Percentiles rank a stretch among this genome's conserved stretches.
Evolutionary conservation across 2,888 invertebrate species (phyloP).

Genomic region (Cyclophora punctaria): DNA sequence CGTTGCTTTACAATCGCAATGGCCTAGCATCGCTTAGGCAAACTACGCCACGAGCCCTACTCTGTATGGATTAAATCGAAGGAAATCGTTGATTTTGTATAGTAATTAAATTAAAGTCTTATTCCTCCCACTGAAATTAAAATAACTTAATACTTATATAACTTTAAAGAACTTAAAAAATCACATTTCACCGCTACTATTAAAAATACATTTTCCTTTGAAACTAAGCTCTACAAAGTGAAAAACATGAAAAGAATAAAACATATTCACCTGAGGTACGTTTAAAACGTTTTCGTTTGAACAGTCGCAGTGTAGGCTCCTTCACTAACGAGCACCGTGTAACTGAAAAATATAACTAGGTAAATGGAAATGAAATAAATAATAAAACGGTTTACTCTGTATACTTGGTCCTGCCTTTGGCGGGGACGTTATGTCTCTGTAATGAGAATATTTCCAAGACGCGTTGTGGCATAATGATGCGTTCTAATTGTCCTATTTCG

Average conservation of each 20-base stretch:
- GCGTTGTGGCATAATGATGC: too few relatives aligned
- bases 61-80: too few relatives aligned
- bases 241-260: slow-evolving; percentile 26
- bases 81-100: too few relatives aligned
- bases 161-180: too few relatives aligned
- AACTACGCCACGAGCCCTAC: too few relatives aligned
- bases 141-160: too few relatives aligned
- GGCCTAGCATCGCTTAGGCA: not conserved
- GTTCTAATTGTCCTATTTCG: too few relatives aligned
- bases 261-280: slow-evolving; percentile 54
- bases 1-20: too few relatives aligned
- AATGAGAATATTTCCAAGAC: slow-evolving; percentile 14
- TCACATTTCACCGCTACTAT: too few relatives aligned
- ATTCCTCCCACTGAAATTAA: too few relatives aligned
- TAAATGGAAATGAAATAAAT: slow-evolving; percentile 28
- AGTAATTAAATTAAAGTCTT: too few relatives aligned
- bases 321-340: slow-evolving; percentile 58
- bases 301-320: slow-evolving; percentile 37
- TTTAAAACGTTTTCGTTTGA: slow-evolving; percentile 60
- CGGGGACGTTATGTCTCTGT: slow-evolving; percentile 19
- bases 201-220: too few relatives aligned
- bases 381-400: slow-evolving; percentile 8
- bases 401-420: slow-evolving; percentile 15
- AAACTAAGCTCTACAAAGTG: not conserved
- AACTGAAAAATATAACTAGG: slow-evolving; percentile 45